phyloP scores from a whole-genome alignment of 1,140 invertebrate genomes.

The Drosophila parabipectinata region DNA sequence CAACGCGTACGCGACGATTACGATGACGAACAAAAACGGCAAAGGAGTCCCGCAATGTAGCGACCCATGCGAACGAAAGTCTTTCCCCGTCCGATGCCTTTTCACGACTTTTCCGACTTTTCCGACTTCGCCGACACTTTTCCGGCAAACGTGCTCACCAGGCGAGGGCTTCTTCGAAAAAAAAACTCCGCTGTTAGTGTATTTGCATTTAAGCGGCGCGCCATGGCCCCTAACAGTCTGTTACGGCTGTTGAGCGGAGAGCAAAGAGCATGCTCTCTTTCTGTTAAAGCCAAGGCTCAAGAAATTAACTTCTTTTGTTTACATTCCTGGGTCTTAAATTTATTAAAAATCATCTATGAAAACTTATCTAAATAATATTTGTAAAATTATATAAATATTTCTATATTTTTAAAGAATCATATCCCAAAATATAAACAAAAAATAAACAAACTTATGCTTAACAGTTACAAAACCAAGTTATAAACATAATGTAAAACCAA shows the following conservation, averaged over 20 bases:
- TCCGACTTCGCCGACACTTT: background rate
- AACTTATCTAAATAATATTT: background rate
- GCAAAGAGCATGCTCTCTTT: background rate
- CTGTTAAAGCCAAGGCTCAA: background rate
- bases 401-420: background rate
- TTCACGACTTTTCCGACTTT: background rate
- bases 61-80: background rate
- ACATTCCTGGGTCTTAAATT: background rate
- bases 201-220: background rate
- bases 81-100: background rate
- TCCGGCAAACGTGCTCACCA: slow-evolving; percentile 1
- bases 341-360: too few relatives aligned
- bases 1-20: slow-evolving; percentile 5
- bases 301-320: background rate
- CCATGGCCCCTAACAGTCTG: background rate
- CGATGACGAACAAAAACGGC: background rate
- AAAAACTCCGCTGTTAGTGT: background rate
- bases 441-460: background rate
- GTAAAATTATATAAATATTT: background rate
- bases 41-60: background rate
- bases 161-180: background rate
- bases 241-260: background rate
- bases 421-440: too few relatives aligned
- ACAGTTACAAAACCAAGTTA: background rate
- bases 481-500: background rate